Conservation (phyloP, 2,797 vertebrate species). For the Brachyalestes nurse region DNA sequence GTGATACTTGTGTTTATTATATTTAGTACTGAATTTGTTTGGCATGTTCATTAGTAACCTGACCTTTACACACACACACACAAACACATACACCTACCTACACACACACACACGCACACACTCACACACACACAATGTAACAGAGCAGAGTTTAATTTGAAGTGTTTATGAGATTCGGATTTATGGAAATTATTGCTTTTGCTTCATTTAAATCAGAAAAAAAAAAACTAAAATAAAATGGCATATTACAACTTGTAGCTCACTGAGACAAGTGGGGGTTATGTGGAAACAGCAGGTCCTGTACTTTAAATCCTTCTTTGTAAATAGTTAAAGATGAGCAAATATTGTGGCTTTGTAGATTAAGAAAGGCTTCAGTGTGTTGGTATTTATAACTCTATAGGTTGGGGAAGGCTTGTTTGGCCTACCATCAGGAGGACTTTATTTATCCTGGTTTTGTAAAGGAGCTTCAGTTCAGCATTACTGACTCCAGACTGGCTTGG, state of each 20-base stretch:
- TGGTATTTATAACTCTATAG: not conserved
- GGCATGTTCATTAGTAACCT: too few species aligned
- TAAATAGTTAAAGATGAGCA: too few species aligned
- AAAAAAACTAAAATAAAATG: too few species aligned
- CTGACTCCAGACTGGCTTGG: conserved; percentile 26
- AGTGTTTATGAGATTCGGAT: not conserved
- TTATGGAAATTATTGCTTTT: not conserved
- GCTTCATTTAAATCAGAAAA: not conserved
- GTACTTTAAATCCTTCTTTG: too few species aligned
- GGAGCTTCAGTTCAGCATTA: conserved; percentile 18
- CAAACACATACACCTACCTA: too few species aligned
- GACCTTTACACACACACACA: too few species aligned
- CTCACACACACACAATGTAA: not conserved
- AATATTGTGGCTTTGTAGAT: not conserved
- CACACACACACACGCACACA: too few species aligned
- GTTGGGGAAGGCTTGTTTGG: not conserved
- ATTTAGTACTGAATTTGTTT: too few species aligned
- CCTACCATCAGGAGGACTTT: not conserved
- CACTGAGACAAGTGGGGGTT: too few species aligned
- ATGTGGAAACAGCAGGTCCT: too few species aligned
- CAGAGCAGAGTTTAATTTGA: not conserved
- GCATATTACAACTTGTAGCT: too few species aligned
- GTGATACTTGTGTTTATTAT: not conserved
- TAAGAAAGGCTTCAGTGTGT: not conserved
- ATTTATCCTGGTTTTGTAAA: not conserved